Conservation (phyloP, 2,888 invertebrate species). For the Anarsia innoxiella region DNA sequence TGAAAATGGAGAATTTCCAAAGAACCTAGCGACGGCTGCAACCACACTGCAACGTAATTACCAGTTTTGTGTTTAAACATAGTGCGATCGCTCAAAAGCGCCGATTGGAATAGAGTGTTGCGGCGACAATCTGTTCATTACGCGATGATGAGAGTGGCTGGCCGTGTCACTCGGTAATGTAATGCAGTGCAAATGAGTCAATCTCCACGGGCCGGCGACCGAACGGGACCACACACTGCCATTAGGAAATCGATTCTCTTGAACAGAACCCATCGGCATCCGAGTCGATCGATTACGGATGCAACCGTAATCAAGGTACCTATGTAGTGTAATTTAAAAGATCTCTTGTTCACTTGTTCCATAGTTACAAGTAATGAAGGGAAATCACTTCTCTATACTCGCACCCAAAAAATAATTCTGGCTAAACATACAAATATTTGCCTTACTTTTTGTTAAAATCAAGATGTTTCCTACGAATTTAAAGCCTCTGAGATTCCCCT, state of each 20-base stretch:
- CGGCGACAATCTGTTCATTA: slow-evolving; percentile 55
- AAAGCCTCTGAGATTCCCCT: too few species aligned
- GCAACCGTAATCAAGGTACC: not conserved
- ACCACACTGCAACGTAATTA: too few species aligned
- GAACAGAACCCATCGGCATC: not conserved
- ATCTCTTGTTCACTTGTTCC: too few species aligned
- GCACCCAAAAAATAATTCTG: not conserved
- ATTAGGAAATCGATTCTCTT: slow-evolving; percentile 71
- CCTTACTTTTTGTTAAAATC: not conserved
- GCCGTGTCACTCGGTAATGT: slow-evolving; percentile 70
- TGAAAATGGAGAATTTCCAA: too few species aligned
- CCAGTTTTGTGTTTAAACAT: too few species aligned
- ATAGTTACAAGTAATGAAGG: too few species aligned
- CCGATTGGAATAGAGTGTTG: slow-evolving; percentile 24
- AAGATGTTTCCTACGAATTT: too few species aligned
- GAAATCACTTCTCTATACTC: too few species aligned
- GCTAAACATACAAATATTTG: not conserved
- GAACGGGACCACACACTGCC: slow-evolving; percentile 52
- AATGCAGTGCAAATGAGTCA: slow-evolving; percentile 75
- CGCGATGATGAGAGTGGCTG: slow-evolving; percentile 69
- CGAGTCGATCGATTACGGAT: not conserved
- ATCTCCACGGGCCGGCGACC: slow-evolving; percentile 55
- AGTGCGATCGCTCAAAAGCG: too few species aligned
- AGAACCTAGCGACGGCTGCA: too few species aligned
- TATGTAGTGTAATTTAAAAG: too few species aligned